A percentile compares a stretch with the other conserved stretches of the same genome.
Conservation (phyloP, 2,888 invertebrate species). For the Rugalucina vietnamica region DNA sequence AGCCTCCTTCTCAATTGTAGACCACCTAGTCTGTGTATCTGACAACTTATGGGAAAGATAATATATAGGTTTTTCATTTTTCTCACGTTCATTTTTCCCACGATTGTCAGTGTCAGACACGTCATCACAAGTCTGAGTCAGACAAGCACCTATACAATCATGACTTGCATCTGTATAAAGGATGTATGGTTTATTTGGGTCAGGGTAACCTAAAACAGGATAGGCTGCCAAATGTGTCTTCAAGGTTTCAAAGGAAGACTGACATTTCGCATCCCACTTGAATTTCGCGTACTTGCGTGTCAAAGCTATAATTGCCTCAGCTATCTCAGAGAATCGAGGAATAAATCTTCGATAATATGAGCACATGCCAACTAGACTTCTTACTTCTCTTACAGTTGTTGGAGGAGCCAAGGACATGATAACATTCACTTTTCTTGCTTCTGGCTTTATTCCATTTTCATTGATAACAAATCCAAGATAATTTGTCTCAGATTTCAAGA, state of each 20-base stretch:
- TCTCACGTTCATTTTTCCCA: too few relatives aligned
- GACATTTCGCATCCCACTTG: conserved; percentile 17
- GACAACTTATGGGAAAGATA: conserved; percentile 22
- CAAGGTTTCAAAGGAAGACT: conserved; percentile 17
- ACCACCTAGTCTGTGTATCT: not conserved
- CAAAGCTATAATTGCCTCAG: conserved; percentile 32
- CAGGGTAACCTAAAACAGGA: conserved; percentile 10
- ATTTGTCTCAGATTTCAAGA: conserved; percentile 42
- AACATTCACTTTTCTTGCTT: conserved; percentile 30
- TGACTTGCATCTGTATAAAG: conserved; percentile 26
- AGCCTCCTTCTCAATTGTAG: conserved; percentile 12
- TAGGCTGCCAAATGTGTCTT: not conserved
- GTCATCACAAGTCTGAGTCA: conserved; percentile 5
- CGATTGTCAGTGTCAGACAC: too few relatives aligned
- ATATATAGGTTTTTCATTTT: not conserved
- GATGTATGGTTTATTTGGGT: not conserved
- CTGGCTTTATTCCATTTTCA: conserved; percentile 35
- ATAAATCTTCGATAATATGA: conserved; percentile 35
- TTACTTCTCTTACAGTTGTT: conserved; percentile 19
- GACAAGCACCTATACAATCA: conserved; percentile 15
- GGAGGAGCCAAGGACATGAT: conserved; percentile 38
- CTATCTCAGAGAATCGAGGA: conserved; percentile 40
- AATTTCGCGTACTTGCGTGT: conserved; percentile 25
- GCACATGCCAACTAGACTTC: conserved; percentile 25
- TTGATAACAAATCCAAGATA: conserved; percentile 42